Evolutionary conservation across 1,140 invertebrate genomes (phyloP).

Genomic region (Cyclargus thomasi): DNA sequence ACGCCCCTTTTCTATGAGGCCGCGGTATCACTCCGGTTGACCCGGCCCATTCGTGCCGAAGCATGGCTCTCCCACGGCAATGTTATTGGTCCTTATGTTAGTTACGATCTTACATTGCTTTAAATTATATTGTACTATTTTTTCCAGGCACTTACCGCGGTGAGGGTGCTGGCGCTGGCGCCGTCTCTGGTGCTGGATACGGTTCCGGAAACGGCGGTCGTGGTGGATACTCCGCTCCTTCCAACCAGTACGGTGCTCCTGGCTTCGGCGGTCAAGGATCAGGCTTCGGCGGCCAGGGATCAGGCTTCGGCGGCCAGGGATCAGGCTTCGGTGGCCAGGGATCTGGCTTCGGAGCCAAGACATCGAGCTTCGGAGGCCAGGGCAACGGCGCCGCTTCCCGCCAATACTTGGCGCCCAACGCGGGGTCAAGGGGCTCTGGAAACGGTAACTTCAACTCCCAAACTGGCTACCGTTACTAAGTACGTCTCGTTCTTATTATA

Average conservation of each 20-base stretch:
- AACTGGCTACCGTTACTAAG: slow-evolving; percentile 62
- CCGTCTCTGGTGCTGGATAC: slow-evolving; percentile 10
- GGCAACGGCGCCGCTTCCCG: slow-evolving; percentile 47
- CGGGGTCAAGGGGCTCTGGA: slow-evolving; percentile 50
- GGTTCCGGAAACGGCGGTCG: slow-evolving; percentile 24
- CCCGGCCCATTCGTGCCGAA: too few species aligned
- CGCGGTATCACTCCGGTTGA: too few species aligned
- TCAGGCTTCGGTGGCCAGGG: slow-evolving; percentile 26
- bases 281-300: slow-evolving; percentile 27
- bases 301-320: slow-evolving; percentile 13
- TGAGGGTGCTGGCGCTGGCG: slow-evolving; percentile 51
- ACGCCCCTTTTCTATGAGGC: too few species aligned
- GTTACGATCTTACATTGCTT: too few species aligned
- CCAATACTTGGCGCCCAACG: slow-evolving; percentile 60
- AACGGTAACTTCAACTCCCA: slow-evolving; percentile 65
- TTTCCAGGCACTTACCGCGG: slow-evolving; percentile 58
- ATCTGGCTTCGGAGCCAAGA: slow-evolving; percentile 27
- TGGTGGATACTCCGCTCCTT: slow-evolving; percentile 27
- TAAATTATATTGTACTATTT: background rate
- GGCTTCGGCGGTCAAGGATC: slow-evolving; percentile 33
- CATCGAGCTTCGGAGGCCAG: slow-evolving; percentile 16
- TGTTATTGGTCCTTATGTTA: too few species aligned
- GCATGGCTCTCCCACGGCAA: too few species aligned
- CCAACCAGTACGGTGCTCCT: slow-evolving; percentile 28
- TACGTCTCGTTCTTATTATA: background rate